A percentile compares a stretch with the other conserved stretches of the same genome.
These are phyloP conservation scores for Pica pica DNA, from an alignment of 2,113 vertebrate genomes.

Conservation along the genomic window DNA sequence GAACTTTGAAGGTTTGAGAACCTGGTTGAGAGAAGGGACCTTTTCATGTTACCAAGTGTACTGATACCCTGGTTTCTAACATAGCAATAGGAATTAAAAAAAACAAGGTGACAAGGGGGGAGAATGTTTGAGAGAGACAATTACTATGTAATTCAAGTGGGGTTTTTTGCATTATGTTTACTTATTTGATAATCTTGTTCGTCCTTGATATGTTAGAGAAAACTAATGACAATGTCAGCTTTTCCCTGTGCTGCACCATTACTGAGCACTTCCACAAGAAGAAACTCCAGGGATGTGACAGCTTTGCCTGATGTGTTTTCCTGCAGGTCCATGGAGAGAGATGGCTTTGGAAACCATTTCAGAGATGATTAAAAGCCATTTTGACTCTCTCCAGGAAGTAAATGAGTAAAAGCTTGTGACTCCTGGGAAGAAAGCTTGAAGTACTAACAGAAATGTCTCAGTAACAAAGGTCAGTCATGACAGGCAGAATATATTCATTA, in stretches of 20 bases:
- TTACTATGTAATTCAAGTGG: neutral
- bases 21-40: accelerated
- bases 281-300: neutral
- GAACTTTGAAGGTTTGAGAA: neutral
- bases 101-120: accelerated
- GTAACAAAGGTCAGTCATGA: neutral
- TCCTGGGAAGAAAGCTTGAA: neutral
- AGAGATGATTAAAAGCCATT: constrained; percentile 13
- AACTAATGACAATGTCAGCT: neutral
- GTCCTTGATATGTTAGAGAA: neutral
- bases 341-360: neutral
- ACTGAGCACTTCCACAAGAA: neutral
- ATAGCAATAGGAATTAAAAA: neutral
- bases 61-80: neutral
- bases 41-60: neutral
- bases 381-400: constrained; percentile 4
- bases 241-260: neutral
- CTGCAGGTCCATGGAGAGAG: neutral
- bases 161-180: neutral
- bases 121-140: neutral
- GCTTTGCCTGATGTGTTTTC: neutral
- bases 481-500: neutral
- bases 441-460: neutral
- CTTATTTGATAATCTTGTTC: neutral
- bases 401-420: neutral